Evolutionary conservation across 2,113 vertebrate genomes (phyloP).

Genomic region (Cisticola juncidis): DNA sequence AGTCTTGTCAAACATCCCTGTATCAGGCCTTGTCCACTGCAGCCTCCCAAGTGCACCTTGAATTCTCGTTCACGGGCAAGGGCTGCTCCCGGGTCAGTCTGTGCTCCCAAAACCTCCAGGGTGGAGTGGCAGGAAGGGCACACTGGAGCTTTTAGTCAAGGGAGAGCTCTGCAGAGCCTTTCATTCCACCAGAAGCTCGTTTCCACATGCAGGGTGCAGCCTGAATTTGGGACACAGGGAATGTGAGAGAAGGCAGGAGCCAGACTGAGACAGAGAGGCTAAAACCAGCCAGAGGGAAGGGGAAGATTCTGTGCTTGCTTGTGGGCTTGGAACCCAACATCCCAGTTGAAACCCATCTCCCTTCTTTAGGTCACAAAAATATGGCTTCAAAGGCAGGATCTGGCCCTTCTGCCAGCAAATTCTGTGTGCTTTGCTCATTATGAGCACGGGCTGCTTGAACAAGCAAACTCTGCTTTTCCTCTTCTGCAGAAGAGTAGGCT

Average conservation of each 20-base stretch:
- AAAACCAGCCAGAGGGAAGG: background rate
- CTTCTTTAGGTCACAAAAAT: background rate
- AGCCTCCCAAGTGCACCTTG: background rate
- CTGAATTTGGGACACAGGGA: background rate
- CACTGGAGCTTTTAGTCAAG: background rate
- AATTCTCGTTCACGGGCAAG: background rate
- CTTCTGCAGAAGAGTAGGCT: background rate
- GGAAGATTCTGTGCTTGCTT: background rate
- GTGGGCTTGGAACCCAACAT: background rate
- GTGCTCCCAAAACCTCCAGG: background rate
- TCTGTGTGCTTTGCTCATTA: fast-evolving
- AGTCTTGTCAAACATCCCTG: background rate
- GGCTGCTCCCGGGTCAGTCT: background rate
- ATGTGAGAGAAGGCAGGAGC: fast-evolving
- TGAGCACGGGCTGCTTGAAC: fast-evolving
- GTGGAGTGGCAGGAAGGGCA: background rate
- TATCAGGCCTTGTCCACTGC: background rate
- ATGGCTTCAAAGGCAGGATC: background rate
- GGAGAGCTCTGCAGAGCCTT: background rate
- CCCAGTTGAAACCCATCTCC: background rate
- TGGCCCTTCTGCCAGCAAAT: background rate
- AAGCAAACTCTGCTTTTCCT: background rate
- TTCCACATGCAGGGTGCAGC: background rate
- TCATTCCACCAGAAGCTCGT: background rate
- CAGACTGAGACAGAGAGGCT: background rate